Conservation (phyloP, 2,888 invertebrate species). For the Zele albiditarsus region DNA sequence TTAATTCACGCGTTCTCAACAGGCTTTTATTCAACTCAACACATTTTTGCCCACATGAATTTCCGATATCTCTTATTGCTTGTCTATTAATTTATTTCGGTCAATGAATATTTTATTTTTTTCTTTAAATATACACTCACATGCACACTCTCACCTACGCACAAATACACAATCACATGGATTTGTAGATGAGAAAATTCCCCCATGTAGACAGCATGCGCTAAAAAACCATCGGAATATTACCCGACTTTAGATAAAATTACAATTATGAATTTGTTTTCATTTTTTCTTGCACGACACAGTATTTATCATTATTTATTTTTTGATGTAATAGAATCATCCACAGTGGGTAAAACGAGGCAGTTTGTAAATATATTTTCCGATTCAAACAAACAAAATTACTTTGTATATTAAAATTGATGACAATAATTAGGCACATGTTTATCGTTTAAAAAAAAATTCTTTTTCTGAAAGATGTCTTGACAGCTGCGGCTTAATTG, state of each 20-base stretch:
- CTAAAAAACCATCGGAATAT: too few relatives aligned
- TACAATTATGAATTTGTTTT: not conserved
- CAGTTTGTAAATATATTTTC: not conserved
- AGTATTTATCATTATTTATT: not conserved
- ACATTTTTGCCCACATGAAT: not conserved
- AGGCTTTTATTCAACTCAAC: not conserved
- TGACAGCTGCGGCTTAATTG: conserved; percentile 57
- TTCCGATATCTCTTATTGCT: not conserved
- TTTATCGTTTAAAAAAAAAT: conserved; percentile 22
- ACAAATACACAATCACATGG: not conserved
- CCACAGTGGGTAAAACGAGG: too few relatives aligned
- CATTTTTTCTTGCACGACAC: conserved; percentile 6
- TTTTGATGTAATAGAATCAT: too few relatives aligned
- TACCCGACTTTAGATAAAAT: not conserved
- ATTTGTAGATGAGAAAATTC: not conserved
- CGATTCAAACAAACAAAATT: not conserved
- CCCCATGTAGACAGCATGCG: not conserved
- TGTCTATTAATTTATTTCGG: not conserved
- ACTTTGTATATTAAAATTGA: not conserved
- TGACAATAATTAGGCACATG: not conserved
- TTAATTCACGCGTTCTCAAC: not conserved
- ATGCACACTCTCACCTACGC: not conserved
- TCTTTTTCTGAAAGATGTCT: conserved; percentile 54
- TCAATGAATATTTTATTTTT: not conserved
- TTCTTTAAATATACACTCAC: too few relatives aligned